Percentiles rank a stretch among this genome's conserved stretches.
Evolutionary conservation across 2,888 invertebrate genomes (phyloP).

Genomic region (Rosalia funebris): DNA sequence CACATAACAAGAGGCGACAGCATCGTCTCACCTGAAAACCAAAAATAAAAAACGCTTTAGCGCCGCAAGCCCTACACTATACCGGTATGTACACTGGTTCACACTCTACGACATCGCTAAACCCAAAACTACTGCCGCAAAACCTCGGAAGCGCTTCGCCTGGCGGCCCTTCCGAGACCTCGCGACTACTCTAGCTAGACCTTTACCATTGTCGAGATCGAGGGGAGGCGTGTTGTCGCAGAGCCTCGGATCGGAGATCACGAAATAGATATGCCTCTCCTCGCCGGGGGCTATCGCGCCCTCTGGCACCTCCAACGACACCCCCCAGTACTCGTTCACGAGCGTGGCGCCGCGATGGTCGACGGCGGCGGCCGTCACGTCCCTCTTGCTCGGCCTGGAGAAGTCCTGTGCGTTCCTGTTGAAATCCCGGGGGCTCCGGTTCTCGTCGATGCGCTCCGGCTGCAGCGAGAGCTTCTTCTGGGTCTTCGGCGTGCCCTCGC

Average conservation of each 20-base stretch:
- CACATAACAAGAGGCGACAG: slow-evolving; percentile 96
- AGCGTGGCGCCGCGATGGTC: slow-evolving; percentile 84
- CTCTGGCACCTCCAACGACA: slow-evolving; percentile 87
- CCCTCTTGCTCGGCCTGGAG: slow-evolving; percentile 59
- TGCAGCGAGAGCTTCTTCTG: slow-evolving; percentile 52
- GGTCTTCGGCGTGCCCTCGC: slow-evolving; percentile 54
- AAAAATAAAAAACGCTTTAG: slow-evolving; percentile 27
- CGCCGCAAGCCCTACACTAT: not conserved
- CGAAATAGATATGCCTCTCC: slow-evolving; percentile 94
- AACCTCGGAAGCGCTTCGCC: slow-evolving; percentile 2
- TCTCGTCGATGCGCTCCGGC: slow-evolving; percentile 49
- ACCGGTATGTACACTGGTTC: slow-evolving; percentile 53
- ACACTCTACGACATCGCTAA: slow-evolving; percentile 1
- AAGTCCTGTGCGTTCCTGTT: slow-evolving; percentile 55
- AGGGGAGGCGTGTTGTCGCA: slow-evolving; percentile 80
- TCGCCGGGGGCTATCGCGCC: slow-evolving; percentile 86
- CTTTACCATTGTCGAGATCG: slow-evolving; percentile 88
- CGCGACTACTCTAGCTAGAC: slow-evolving; percentile 6
- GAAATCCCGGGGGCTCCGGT: slow-evolving; percentile 47
- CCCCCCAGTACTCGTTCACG: slow-evolving; percentile 89
- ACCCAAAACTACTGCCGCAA: slow-evolving; percentile 1
- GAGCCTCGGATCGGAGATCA: slow-evolving; percentile 83
- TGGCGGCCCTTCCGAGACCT: not conserved
- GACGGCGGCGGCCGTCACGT: slow-evolving; percentile 68
- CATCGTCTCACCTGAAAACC: slow-evolving; percentile 85